phyloP scores from a whole-genome alignment of 2,113 vertebrate species.

The Sciurus niger region DNA sequence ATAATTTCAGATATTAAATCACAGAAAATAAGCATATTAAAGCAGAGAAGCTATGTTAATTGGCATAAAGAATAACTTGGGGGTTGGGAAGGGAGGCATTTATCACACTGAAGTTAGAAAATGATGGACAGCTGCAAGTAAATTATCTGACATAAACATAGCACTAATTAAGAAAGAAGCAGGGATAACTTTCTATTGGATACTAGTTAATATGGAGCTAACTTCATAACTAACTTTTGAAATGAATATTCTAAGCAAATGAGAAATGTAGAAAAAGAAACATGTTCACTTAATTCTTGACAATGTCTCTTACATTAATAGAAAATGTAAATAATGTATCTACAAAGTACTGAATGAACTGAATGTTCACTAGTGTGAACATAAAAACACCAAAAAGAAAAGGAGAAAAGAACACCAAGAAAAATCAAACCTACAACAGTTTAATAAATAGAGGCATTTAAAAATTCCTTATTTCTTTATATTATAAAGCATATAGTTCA shows the following conservation, averaged over 20 bases:
- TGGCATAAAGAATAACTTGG: background rate
- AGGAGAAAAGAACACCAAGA: background rate
- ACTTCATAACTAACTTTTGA: constrained; percentile 45
- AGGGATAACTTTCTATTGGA: background rate
- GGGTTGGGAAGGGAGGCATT: background rate
- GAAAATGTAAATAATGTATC: constrained; percentile 76
- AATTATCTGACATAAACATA: constrained; percentile 39
- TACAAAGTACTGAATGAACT: constrained; percentile 36
- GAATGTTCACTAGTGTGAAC: constrained; percentile 45
- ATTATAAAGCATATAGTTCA: background rate
- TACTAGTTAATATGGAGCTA: constrained; percentile 6
- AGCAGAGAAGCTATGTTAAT: background rate
- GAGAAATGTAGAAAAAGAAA: background rate
- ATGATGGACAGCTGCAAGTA: background rate
- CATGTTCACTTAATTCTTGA: constrained; percentile 1
- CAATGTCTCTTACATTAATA: constrained; percentile 16
- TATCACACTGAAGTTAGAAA: background rate
- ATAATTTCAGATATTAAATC: constrained; percentile 24
- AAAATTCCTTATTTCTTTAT: constrained; percentile 18
- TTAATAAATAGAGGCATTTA: background rate
- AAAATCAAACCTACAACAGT: constrained; percentile 32
- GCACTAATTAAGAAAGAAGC: constrained; percentile 17
- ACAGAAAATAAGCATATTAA: constrained; percentile 1
- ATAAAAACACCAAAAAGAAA: constrained; percentile 51
- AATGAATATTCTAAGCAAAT: constrained; percentile 36